phyloP scores from a whole-genome alignment of 2,113 vertebrate genomes.

The Terrapene triunguis region DNA sequence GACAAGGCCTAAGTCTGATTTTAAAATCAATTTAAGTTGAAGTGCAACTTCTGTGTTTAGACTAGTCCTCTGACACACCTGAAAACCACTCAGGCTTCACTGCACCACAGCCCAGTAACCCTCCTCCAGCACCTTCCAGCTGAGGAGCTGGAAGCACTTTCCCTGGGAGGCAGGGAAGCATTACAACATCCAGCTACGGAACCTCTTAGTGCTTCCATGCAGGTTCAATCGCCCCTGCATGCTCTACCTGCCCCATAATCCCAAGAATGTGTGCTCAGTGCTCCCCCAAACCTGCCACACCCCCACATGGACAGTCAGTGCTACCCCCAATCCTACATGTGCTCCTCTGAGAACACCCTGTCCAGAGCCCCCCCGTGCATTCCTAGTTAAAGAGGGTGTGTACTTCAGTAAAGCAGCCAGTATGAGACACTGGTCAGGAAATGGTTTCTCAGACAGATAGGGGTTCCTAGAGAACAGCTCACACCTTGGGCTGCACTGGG shows the following conservation, averaged over 20 bases:
- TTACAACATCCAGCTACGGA: too few relatives aligned
- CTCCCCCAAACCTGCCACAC: background rate
- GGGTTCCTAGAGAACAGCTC: too few relatives aligned
- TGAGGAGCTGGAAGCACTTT: background rate
- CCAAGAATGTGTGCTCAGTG: background rate
- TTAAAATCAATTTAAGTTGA: conserved; percentile 61
- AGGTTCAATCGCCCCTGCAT: too few relatives aligned
- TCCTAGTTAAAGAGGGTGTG: too few relatives aligned
- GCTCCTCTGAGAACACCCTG: background rate
- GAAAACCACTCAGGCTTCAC: background rate
- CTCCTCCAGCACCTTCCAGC: background rate
- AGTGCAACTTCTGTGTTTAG: background rate
- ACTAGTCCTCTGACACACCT: accelerated
- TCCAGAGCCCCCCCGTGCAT: too few relatives aligned
- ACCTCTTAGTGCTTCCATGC: too few relatives aligned
- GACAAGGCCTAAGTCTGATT: background rate
- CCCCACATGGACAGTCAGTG: background rate
- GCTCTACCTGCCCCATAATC: background rate
- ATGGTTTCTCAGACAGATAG: too few relatives aligned
- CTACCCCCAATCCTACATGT: background rate
- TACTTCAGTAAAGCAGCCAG: too few relatives aligned
- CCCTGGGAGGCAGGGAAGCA: background rate
- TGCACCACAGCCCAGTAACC: background rate
- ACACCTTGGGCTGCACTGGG: too few relatives aligned
- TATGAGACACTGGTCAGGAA: too few relatives aligned